phyloP scores from a whole-genome alignment of 2,113 vertebrate species.

The Phocoena sinus region DNA sequence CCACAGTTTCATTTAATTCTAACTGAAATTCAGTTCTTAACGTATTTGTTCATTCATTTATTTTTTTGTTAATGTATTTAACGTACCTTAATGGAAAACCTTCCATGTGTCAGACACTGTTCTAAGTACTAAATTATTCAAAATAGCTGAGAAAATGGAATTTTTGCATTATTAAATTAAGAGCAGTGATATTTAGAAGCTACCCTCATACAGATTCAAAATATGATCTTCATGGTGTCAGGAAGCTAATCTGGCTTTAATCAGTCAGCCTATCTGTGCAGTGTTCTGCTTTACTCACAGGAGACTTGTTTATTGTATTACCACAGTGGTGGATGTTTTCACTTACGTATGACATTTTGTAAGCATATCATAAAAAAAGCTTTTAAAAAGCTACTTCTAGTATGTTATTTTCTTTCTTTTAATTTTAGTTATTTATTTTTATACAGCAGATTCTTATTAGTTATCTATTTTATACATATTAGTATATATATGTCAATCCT shows the following conservation, averaged over 20 bases:
- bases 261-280: neutral
- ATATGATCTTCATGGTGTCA: neutral
- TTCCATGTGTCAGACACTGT: neutral
- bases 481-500: no score
- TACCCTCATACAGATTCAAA: rapidly evolving
- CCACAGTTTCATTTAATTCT: neutral
- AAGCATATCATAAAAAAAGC: neutral
- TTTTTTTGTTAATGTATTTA: neutral
- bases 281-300: neutral
- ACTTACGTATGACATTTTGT: neutral
- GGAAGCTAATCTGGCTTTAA: neutral
- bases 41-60: neutral
- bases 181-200: neutral
- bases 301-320: neutral
- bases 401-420: constrained; percentile 21
- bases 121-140: neutral
- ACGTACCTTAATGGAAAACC: neutral
- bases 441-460: no score
- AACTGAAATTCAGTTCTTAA: neutral
- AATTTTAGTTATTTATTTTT: no score
- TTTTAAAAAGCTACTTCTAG: constrained; percentile 1
- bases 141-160: constrained; percentile 20
- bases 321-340: neutral
- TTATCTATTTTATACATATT: no score
- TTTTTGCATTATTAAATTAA: constrained; percentile 1